Base-by-base conservation (phyloP, 2,113 vertebrate genomes). In the Noturus placidus region DNA sequence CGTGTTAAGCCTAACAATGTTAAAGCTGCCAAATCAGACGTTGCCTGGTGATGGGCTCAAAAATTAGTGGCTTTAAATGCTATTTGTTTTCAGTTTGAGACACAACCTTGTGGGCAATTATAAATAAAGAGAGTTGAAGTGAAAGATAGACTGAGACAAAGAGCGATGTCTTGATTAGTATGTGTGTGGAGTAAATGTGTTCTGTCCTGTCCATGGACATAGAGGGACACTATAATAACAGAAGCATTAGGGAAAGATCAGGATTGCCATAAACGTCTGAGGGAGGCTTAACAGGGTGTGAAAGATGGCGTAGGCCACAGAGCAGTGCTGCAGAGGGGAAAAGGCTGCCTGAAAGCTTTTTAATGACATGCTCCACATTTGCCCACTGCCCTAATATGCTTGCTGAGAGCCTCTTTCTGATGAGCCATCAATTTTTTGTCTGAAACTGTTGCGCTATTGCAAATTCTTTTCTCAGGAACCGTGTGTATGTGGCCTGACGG, bases 371-470 rank as follows among this genome's bases (percentile, higher is more conserved):
- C 67, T 27, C 85, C 38, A 54, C 85, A 61, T 84, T 88, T 87
- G 50, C 85, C 59, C 56, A 33, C 50, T 88, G 59, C 83, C 85
- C 87, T 90, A 83, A 90, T 88, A 88, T 83, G 46, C 76, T 86
- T 22, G 25, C 81, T 25, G 84, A 88, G 84, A 74, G 84, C 79
- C 87, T 90, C 61, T 86, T 88, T 90, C 67, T 87, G 87, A 86
- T 84, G 89, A 88, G 87, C 74, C 76, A 74, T 86, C 87, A 46
- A 52, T 85, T 85, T 90, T 90, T 69, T 19, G 77, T 56, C 80
- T 76, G 83, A 90, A 87, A 84, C 88, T 87, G 42, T 46, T 42
- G 42, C 42, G 7, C 87, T 84, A 74, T 65, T 88, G 50, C 87
- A 54, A 88, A 86, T 90, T 88, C 54, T 86, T 81, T 83, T 63